Evolutionary conservation across 64 coral and sea anemone genomes (phyloP), one percentile per base, ranked within the genome.

Genomic region (Trachythela sp.): DNA sequence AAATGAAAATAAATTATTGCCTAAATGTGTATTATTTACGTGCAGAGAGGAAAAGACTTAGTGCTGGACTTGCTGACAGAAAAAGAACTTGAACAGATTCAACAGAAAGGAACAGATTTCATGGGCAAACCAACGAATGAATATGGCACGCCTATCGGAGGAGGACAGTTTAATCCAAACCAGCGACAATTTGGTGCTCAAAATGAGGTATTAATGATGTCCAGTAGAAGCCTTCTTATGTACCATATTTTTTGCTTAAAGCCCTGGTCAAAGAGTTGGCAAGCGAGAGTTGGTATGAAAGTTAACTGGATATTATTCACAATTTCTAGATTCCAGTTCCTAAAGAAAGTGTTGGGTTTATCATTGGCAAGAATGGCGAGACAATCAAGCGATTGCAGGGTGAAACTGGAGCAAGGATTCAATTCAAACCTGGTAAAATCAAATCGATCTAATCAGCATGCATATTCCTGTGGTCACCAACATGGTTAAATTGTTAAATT

Each of bases 361-460:
- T 99, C 41, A 99, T 99, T 85, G 96, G 96, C 20, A 99, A 93
- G 48, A 91, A 87, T 89, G 96, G 96, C 39, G 96, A 99, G 89
- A 99, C 96, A 35, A 99, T 99, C 86, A 99, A 99, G 70, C 91
- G 96, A 93, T 91, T 99, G 54, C 96, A 99, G 50, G 91, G 88
- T 27, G 96, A 99, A 45, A 84, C 93, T 50, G 89, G 93, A 84
- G 93, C 93, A 14, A 83, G 89, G 40, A 91, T 99, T 30, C 96
- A 99, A 48, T 99, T 99, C 83, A 94, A 94, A 83, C 89, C 89
- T 56, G 83, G 54, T 52, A 85, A 59, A 2, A 22, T 22, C 48
- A 49, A 9, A 9, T 49, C 7, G 48, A 59, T 22, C 54, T 9
- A 49, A 9, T n/a, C 54, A 26, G 22, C 26, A 27, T 27, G 8